phyloP scores from a whole-genome alignment of 2,888 invertebrate genomes.

The Pediacus dermestoides region DNA sequence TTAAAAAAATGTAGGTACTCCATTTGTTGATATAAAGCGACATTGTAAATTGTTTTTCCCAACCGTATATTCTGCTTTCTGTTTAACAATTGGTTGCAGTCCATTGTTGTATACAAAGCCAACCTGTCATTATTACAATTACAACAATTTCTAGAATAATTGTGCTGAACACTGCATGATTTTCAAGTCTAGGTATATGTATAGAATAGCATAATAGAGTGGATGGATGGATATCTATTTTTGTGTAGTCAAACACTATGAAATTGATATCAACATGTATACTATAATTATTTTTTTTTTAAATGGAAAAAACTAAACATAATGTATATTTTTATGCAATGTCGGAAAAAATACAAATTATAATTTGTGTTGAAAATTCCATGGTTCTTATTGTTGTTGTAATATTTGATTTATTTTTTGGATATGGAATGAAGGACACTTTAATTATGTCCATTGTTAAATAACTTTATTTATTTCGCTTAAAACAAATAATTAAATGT shows the following conservation, averaged over 20 bases:
- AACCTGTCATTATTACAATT: constrained; percentile 34
- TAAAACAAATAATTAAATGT: too few species aligned
- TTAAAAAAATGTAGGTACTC: constrained; percentile 1
- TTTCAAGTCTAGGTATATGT: constrained; percentile 22
- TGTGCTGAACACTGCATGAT: constrained; percentile 25
- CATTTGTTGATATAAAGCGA: constrained; percentile 5
- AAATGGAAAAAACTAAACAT: too few species aligned
- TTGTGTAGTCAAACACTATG: constrained; percentile 27
- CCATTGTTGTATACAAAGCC: constrained; percentile 29
- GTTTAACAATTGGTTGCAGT: constrained; percentile 29
- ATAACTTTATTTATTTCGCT: too few species aligned
- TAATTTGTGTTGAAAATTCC: too few species aligned
- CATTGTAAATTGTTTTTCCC: constrained; percentile 6
- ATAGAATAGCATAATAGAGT: constrained; percentile 8
- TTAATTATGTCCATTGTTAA: too few species aligned
- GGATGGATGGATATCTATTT: constrained; percentile 12
- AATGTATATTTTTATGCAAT: background rate
- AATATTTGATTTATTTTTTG: too few species aligned
- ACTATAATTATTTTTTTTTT: constrained; percentile 20
- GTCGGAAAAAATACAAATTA: too few species aligned
- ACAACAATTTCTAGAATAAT: constrained; percentile 32
- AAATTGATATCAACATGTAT: constrained; percentile 28
- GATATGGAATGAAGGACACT: too few species aligned
- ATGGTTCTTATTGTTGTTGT: too few species aligned
- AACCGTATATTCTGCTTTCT: constrained; percentile 11